Evolutionary conservation across 2,888 invertebrate species (phyloP).

Genomic region (Oscheius sp.): DNA sequence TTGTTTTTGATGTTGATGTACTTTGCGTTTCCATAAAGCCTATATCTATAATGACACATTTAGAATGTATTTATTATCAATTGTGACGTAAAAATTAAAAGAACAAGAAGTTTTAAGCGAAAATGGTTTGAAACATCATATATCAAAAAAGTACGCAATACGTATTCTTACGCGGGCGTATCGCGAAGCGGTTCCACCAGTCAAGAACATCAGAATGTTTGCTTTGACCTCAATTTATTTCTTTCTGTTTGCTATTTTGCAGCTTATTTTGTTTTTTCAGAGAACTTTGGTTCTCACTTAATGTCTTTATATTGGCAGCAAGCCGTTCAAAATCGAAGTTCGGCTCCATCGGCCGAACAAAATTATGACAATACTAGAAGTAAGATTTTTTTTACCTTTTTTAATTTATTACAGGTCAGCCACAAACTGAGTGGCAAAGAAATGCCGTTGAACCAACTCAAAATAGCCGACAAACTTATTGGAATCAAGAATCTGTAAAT

Average conservation of each 20-base stretch:
- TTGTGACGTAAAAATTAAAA: not conserved
- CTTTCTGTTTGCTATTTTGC: not conserved
- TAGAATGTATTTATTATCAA: too few relatives aligned
- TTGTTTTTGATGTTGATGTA: not conserved
- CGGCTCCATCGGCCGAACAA: constrained; percentile 1
- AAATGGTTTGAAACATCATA: not conserved
- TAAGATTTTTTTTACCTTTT: not conserved
- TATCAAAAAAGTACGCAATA: not conserved
- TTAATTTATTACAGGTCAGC: not conserved
- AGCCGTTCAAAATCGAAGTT: constrained; percentile 17
- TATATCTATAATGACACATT: too few relatives aligned
- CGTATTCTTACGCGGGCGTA: not conserved
- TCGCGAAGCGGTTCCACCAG: constrained; percentile 19
- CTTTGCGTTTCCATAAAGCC: too few relatives aligned
- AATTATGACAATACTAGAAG: not conserved
- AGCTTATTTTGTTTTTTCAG: not conserved
- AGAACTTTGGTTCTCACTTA: not conserved
- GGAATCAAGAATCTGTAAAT: constrained; percentile 10
- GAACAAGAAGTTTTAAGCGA: not conserved
- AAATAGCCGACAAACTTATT: constrained; percentile 18
- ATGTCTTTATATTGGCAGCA: constrained; percentile 37
- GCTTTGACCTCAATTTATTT: constrained; percentile 1
- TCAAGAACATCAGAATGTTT: too few relatives aligned
- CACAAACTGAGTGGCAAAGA: constrained; percentile 34
- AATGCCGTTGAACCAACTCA: constrained; percentile 50